These are phyloP conservation scores for Drosophila funebris DNA, from an alignment of 1,140 invertebrate species.

Conservation along the genomic window DNA sequence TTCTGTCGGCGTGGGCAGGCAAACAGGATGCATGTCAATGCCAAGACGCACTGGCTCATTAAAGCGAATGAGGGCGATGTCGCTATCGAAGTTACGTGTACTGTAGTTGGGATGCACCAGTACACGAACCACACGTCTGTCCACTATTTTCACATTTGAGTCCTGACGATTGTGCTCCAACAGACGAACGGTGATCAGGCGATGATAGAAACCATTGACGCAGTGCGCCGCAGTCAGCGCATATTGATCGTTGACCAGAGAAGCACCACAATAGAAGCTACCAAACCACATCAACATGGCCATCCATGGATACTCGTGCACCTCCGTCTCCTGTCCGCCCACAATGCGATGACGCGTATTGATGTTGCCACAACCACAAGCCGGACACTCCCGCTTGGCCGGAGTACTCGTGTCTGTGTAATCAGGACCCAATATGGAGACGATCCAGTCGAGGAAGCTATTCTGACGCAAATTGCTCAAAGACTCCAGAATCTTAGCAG, in stretches of 20 bases:
- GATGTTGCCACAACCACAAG: constrained; percentile 85
- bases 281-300: constrained; percentile 86
- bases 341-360: constrained; percentile 88
- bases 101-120: constrained; percentile 74
- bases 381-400: constrained; percentile 55
- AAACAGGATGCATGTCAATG: constrained; percentile 88
- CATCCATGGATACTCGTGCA: constrained; percentile 90
- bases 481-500: constrained; percentile 59
- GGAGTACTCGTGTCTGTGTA: constrained; percentile 44
- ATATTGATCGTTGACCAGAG: constrained; percentile 86
- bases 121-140: constrained; percentile 82
- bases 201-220: constrained; percentile 89
- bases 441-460: constrained; percentile 69
- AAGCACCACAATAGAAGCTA: constrained; percentile 89
- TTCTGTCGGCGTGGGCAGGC: constrained; percentile 87
- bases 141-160: constrained; percentile 67
- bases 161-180: constrained; percentile 89
- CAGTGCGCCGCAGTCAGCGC: constrained; percentile 89
- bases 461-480: constrained; percentile 59
- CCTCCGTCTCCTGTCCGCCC: constrained; percentile 87
- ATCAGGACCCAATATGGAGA: constrained; percentile 61
- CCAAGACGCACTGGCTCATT: constrained; percentile 85
- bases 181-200: constrained; percentile 88
- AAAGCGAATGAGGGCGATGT: constrained; percentile 90
- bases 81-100: constrained; percentile 89